These are phyloP conservation scores for Dendrocopos noguchii DNA, from an alignment of 2,113 vertebrate genomes.

Conservation along the genomic window DNA sequence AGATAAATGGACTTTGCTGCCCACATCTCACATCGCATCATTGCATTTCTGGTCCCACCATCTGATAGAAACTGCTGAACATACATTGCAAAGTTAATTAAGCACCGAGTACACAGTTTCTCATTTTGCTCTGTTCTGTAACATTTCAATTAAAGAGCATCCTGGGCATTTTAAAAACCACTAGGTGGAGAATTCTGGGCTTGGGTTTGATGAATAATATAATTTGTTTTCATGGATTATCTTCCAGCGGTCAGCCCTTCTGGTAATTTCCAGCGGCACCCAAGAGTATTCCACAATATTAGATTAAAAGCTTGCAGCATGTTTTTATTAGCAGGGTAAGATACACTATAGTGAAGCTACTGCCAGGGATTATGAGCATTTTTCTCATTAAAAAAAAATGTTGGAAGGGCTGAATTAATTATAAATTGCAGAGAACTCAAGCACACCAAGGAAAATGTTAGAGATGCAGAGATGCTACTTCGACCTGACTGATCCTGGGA, in stretches of 20 bases:
- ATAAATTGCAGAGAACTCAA: background rate
- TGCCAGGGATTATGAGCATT: background rate
- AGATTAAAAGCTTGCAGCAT: conserved; percentile 16
- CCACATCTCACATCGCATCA: background rate
- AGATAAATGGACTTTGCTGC: background rate
- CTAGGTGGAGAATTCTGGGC: background rate
- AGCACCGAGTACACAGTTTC: conserved; percentile 11
- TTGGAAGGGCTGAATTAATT: background rate
- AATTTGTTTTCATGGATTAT: conserved; percentile 18
- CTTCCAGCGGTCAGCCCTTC: conserved; percentile 2
- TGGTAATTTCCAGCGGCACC: background rate
- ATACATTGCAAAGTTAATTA: conserved; percentile 31
- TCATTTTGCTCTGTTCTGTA: conserved; percentile 32
- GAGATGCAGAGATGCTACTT: background rate
- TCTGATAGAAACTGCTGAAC: background rate
- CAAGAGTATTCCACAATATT: background rate
- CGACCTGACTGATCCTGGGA: too few relatives aligned
- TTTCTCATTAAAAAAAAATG: background rate
- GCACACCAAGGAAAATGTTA: background rate
- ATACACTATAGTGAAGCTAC: background rate
- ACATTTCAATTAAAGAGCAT: conserved; percentile 40
- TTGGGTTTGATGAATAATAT: conserved; percentile 48
- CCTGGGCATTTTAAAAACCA: conserved; percentile 36
- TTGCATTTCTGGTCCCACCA: background rate
- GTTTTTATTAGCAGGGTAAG: background rate